Evolutionary conservation across 1,140 invertebrate genomes (phyloP).

Genomic region (Manduca sexta): DNA sequence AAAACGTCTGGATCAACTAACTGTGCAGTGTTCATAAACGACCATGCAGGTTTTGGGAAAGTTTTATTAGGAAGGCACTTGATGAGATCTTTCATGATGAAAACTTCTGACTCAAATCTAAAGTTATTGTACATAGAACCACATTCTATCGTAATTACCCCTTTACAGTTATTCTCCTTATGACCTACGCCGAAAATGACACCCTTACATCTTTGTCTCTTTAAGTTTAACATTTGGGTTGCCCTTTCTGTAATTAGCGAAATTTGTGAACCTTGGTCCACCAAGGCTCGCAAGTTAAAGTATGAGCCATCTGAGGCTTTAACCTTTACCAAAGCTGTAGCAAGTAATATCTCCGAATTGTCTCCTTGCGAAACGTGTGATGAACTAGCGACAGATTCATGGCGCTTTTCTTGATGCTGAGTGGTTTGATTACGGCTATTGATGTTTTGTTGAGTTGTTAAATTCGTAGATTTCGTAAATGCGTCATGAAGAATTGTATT

Average conservation of each 20-base stretch:
- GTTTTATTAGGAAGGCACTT: conserved; percentile 19
- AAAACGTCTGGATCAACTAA: conserved; percentile 25
- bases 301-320: conserved; percentile 2
- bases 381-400: background rate
- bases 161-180: conserved; percentile 19
- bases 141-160: conserved; percentile 10
- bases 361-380: background rate
- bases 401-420: background rate
- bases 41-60: conserved; percentile 18
- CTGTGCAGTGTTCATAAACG: conserved; percentile 8
- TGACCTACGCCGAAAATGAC: conserved; percentile 14
- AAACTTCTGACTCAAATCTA: conserved; percentile 13
- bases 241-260: conserved; percentile 16
- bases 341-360: conserved; percentile 10
- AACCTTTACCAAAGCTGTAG: conserved; percentile 13
- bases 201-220: conserved; percentile 11
- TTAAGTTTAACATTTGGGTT: conserved; percentile 11
- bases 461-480: conserved; percentile 3
- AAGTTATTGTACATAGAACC: conserved; percentile 10
- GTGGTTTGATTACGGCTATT: background rate
- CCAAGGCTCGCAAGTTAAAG: conserved; percentile 9
- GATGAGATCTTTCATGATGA: conserved; percentile 19
- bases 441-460: no score
- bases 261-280: conserved; percentile 20
- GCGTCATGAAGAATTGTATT: conserved; percentile 16